These are phyloP conservation scores for Gymnothorax javanicus DNA, from an alignment of 2,797 vertebrate genomes.

Conservation along the genomic window DNA sequence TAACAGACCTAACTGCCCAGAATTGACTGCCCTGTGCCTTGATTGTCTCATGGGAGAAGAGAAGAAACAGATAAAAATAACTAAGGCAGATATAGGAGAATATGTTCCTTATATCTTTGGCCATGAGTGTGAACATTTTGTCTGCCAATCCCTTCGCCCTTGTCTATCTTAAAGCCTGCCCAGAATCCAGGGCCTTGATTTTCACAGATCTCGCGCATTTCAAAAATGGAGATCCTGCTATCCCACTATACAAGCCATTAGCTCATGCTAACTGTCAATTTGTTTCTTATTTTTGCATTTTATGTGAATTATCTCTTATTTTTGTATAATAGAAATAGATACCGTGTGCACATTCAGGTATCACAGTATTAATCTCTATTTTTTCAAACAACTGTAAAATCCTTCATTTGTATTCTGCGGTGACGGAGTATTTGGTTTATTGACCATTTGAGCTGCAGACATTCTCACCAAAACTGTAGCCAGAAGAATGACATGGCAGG, in stretches of 20 bases:
- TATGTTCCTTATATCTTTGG: conserved; percentile 52
- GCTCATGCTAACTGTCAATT: too few relatives aligned
- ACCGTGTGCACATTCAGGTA: neutral
- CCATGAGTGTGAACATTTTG: conserved; percentile 58
- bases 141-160: conserved; percentile 66
- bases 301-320: too few relatives aligned
- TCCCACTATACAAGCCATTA: too few relatives aligned
- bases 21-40: neutral
- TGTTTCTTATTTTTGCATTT: too few relatives aligned
- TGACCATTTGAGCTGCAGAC: neutral
- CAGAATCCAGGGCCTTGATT: conserved; percentile 32
- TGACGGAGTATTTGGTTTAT: neutral
- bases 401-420: neutral
- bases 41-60: neutral
- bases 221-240: too few relatives aligned
- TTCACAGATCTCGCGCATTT: neutral
- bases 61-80: conserved; percentile 38
- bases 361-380: neutral
- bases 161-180: conserved; percentile 71
- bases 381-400: neutral
- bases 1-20: neutral
- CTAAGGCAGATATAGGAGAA: conserved; percentile 41
- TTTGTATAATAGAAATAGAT: neutral
- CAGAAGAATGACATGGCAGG: neutral
- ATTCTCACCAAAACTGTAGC: neutral